Conservation (phyloP, 1,140 invertebrate genomes). For the Drosophila pectinifera region DNA sequence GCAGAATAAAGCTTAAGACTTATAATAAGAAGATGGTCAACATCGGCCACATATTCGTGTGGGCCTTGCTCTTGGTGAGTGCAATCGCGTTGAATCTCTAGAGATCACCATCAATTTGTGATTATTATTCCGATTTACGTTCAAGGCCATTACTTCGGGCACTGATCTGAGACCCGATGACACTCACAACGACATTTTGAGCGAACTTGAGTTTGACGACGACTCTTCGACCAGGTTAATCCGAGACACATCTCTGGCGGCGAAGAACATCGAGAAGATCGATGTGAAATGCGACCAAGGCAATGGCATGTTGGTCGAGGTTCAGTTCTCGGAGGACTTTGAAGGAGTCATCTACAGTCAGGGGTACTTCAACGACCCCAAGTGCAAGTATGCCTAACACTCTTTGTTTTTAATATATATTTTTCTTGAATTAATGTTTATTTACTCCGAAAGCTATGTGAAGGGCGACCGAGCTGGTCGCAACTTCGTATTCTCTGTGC, state of each 20-base stretch:
- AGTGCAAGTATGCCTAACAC: slow-evolving; percentile 86
- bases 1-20: slow-evolving; percentile 51
- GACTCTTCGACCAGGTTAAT: slow-evolving; percentile 48
- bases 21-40: slow-evolving; percentile 62
- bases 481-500: slow-evolving; percentile 87
- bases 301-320: slow-evolving; percentile 87
- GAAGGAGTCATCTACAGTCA: slow-evolving; percentile 91
- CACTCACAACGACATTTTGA: slow-evolving; percentile 49
- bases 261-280: slow-evolving; percentile 86
- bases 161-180: slow-evolving; percentile 50
- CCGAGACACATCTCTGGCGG: slow-evolving; percentile 48
- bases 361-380: slow-evolving; percentile 88
- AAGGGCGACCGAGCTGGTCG: slow-evolving; percentile 86
- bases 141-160: slow-evolving; percentile 61
- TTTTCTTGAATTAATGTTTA: not conserved
- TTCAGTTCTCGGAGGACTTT: slow-evolving; percentile 88
- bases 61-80: slow-evolving; percentile 72
- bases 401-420: not conserved
- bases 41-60: slow-evolving; percentile 68
- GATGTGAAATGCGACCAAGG: slow-evolving; percentile 88
- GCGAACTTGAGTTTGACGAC: slow-evolving; percentile 42
- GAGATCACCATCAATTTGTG: slow-evolving; percentile 18
- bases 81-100: slow-evolving; percentile 6
- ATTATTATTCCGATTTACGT: slow-evolving; percentile 27
- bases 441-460: slow-evolving; percentile 86